Evolutionary conservation across 2,888 invertebrate genomes (phyloP), one percentile per base, ranked within the genome.

Genomic region (Amphipyra tragopoginis): DNA sequence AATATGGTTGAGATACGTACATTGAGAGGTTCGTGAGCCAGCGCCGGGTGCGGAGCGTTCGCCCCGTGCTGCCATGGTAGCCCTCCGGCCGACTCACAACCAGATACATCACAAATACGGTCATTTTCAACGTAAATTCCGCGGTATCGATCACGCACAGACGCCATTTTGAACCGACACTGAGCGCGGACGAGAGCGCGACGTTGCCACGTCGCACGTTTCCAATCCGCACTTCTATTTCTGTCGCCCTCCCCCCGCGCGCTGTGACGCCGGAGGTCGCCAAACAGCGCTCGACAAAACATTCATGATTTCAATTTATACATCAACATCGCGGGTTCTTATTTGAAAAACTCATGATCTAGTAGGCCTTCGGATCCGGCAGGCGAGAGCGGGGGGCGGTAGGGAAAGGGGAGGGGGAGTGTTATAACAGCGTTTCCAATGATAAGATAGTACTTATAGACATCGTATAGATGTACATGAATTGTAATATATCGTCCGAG

Each of bases 151-250:
- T 94, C 94, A 94, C 94, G 89, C 94, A 93, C 94, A 90, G 90
- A 86, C 93, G 94, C 94, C 94, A 94, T 94, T 94, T 94, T 94
- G 94, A 92, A 93, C 91, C 90, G 93, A 93, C 93, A 94, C 94
- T 94, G 92, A 93, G 87, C 81, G 74, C 83, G 81, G 80, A 77
- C 80, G 86, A 86, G 86, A 84, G 85, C 80, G 94, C 93, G 92
- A 90, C 93, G 94, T 93, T 93, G 94, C 94, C 94, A 93, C 94
- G 93, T 93, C 89, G 93, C 86, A 77, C 84, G 88, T 86, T 88
- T 90, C 87, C 89, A 89, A 90, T 89, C 90, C 90, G 86, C 90
- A 88, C 90, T 88, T 92, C 94, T 94, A 94, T 94, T 94, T 93
- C 93, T 90, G 91, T 90, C 90, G 72, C 89, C 86, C 88, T 67